Percentiles rank a stretch among this genome's conserved stretches.
These are phyloP conservation scores for Drosophila auraria DNA, from an alignment of 1,140 invertebrate genomes.

Conservation along the genomic window DNA sequence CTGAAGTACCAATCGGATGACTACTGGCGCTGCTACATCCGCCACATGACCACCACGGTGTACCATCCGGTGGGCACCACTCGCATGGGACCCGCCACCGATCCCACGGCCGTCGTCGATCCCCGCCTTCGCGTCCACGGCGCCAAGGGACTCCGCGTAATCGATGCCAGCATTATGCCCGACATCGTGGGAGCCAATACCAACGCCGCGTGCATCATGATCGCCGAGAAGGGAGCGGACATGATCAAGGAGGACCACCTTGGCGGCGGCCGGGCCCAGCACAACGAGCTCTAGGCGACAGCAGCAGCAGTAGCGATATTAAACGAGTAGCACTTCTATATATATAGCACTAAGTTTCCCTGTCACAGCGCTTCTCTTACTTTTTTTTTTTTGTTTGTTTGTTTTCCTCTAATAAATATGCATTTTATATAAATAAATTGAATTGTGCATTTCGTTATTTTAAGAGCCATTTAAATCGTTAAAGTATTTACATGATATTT, in stretches of 20 bases:
- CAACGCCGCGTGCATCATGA: constrained; percentile 91
- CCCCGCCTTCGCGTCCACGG: constrained; percentile 89
- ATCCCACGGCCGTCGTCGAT: constrained; percentile 89
- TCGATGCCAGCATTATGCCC: constrained; percentile 93
- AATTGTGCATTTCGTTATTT: too few species aligned
- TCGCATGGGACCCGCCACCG: constrained; percentile 90
- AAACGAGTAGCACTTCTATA: neutral
- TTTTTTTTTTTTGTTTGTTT: constrained; percentile 20
- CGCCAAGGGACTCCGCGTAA: constrained; percentile 89
- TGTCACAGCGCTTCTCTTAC: neutral
- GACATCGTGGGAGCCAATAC: constrained; percentile 90
- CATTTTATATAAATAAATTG: neutral
- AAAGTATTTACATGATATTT: too few species aligned
- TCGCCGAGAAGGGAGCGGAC: constrained; percentile 91
- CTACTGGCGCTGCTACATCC: constrained; percentile 89
- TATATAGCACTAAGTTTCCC: neutral
- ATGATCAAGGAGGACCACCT: constrained; percentile 88
- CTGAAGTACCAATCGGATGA: constrained; percentile 86
- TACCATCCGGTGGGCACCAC: constrained; percentile 91
- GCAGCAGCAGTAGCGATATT: constrained; percentile 14
- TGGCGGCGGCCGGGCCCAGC: constrained; percentile 22
- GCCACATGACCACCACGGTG: constrained; percentile 87
- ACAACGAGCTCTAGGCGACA: constrained; percentile 58
- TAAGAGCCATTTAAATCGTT: too few species aligned
- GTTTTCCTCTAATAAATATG: constrained; percentile 17